Evolutionary conservation across 2,888 invertebrate species (phyloP).

Genomic region (Lasioglossum pauxillum): DNA sequence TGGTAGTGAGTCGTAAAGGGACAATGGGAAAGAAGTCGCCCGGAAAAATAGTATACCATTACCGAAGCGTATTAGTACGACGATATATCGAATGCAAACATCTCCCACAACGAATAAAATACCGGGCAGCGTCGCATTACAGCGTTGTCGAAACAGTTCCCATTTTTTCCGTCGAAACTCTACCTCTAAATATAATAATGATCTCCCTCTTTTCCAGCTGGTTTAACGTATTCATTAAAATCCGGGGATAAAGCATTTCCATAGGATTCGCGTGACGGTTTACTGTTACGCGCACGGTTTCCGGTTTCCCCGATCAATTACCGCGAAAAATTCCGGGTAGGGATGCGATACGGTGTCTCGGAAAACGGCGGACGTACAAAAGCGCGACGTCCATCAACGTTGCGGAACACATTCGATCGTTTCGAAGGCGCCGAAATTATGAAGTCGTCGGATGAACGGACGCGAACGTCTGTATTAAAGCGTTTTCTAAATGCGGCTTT

Average conservation of each 20-base stretch:
- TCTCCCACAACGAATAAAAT: background rate
- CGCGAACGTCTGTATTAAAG: constrained; percentile 43
- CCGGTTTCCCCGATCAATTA: background rate
- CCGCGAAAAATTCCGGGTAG: background rate
- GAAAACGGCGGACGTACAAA: background rate
- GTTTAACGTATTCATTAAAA: constrained; percentile 1
- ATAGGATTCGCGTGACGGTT: background rate
- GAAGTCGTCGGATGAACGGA: constrained; percentile 28
- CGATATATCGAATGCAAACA: background rate
- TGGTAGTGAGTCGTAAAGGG: no score
- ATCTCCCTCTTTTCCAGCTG: background rate
- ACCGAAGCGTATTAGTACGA: background rate
- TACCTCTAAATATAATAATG: background rate
- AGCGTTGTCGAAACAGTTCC: background rate
- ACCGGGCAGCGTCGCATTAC: background rate
- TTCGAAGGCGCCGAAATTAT: background rate
- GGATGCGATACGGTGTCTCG: background rate
- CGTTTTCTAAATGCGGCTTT: constrained; percentile 47
- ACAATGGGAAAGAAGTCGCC: no score
- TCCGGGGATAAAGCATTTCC: background rate
- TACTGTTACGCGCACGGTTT: background rate
- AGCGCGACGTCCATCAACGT: background rate
- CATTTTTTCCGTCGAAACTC: background rate
- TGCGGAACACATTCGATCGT: background rate
- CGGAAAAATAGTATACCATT: background rate